These are phyloP conservation scores for Brachionichthys hirsutus DNA, from an alignment of 2,113 vertebrate species.

Conservation along the genomic window DNA sequence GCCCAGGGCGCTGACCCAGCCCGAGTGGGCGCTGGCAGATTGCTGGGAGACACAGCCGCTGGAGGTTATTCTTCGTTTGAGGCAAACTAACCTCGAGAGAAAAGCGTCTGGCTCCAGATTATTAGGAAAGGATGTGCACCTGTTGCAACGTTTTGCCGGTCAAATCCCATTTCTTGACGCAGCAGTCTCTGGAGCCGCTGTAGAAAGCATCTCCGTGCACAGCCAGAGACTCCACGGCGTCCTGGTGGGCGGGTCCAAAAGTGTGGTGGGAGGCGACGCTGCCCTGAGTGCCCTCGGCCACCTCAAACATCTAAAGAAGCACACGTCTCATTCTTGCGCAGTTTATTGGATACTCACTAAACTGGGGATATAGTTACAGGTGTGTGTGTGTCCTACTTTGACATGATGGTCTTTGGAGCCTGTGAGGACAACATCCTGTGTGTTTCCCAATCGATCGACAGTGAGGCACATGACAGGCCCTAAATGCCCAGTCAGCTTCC, in stretches of 20 bases:
- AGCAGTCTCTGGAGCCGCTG: conserved; percentile 90
- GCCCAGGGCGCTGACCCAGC: conserved; percentile 90
- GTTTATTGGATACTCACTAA: not conserved
- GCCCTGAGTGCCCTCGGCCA: conserved; percentile 90
- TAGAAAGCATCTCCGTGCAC: conserved; percentile 86
- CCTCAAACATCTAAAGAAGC: conserved; percentile 88
- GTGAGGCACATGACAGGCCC: conserved; percentile 95
- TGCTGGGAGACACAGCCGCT: conserved; percentile 72
- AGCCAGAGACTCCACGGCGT: conserved; percentile 87
- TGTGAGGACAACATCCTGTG: conserved; percentile 95
- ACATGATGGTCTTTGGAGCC: conserved; percentile 96
- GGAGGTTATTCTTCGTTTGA: not conserved
- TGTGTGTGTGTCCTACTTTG: conserved; percentile 77
- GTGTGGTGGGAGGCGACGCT: conserved; percentile 85
- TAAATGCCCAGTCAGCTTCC: conserved; percentile 92
- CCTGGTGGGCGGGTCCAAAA: conserved; percentile 91
- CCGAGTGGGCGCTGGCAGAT: conserved; percentile 86
- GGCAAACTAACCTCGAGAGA: too few species aligned
- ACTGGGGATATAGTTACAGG: not conserved
- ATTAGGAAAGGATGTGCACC: conserved; percentile 69
- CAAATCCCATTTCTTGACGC: conserved; percentile 96
- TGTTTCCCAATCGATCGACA: conserved; percentile 84
- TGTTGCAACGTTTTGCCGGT: conserved; percentile 86
- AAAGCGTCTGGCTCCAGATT: too few species aligned
- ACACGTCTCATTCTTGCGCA: not conserved